Evolutionary conservation across 2,888 invertebrate genomes (phyloP).

Genomic region (Beris morrisii): DNA sequence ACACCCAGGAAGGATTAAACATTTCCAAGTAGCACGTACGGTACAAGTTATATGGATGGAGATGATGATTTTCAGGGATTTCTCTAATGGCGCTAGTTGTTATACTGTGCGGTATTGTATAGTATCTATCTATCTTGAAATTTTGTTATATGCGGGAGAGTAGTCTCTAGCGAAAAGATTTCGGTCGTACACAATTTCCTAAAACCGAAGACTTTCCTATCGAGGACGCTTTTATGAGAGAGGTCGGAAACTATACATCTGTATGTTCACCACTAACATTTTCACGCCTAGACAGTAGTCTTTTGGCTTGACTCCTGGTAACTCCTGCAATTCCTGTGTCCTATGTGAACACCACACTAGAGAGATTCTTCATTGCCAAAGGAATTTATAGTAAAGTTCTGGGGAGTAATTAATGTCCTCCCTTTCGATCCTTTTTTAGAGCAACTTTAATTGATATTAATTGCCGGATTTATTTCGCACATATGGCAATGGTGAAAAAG

Average conservation of each 20-base stretch:
- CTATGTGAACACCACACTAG: too few species aligned
- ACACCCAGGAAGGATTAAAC: constrained; percentile 29
- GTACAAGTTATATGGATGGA: too few species aligned
- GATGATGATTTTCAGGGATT: too few species aligned
- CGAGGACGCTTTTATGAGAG: too few species aligned
- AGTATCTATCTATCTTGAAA: constrained; percentile 1
- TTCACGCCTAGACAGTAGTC: too few species aligned
- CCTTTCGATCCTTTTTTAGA: constrained; percentile 35
- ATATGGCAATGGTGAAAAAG: not conserved
- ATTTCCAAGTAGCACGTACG: constrained; percentile 12
- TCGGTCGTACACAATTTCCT: constrained; percentile 11
- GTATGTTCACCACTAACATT: too few species aligned
- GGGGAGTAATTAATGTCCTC: constrained; percentile 37
- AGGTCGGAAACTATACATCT: too few species aligned
- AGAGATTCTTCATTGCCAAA: too few species aligned
- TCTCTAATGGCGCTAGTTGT: constrained; percentile 1
- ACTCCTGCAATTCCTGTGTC: too few species aligned
- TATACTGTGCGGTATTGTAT: constrained; percentile 12
- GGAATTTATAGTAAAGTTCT: constrained; percentile 4
- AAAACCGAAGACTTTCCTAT: too few species aligned
- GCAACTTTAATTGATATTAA: constrained; percentile 39
- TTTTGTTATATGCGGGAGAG: not conserved
- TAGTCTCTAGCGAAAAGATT: not conserved
- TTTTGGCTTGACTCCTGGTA: too few species aligned
- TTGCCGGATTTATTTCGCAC: constrained; percentile 35